Evolutionary conservation across 1,140 invertebrate genomes (phyloP), one percentile per base, ranked within the genome.

Genomic region (Pachypeltis micranthus): DNA sequence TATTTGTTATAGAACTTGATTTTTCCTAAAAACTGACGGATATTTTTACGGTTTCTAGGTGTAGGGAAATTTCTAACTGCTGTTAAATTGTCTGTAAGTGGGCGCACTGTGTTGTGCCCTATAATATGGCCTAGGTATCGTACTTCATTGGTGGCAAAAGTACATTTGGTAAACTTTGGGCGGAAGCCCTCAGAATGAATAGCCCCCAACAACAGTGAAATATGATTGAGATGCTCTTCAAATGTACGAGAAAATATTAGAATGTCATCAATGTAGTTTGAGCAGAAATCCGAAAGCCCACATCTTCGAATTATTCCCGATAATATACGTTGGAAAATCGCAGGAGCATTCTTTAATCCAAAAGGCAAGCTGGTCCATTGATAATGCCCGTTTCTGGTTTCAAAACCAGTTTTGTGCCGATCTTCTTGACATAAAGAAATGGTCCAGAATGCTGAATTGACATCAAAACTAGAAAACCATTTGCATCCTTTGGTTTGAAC

Each of bases 391-490:
- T 73, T 66, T 56, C 73, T 71, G 54, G 70, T 71, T n/a, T 14
- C 63, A 66, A 74, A 70, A 64, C 72, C 72, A 24, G 64, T 21
- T 57, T 73, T 65, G 67, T 75, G 70, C 28, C 69, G 57, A 59
- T 59, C 28, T 34, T 65, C 71, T 47, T 69, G 65, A 56, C 66
- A 31, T 10, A 73, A n/a, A 1, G 72, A 70, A 10, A 74, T 74
- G 21, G 72, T 72, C 73, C 72, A 75, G 62, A 74, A 76, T 16
- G 74, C 74, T 10, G 70, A 73, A 66, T 73, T 74, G 26, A 74
- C 70, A 62, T 75, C 73, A 1, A 75, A 59, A 19, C 64, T 70
- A 14, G 72, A 63, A 54, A 74, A 75, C 59, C 61, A 74, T 59
- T 69, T 71, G 28, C 69, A 74, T 60, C 71, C 67, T 65, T 68